Percentiles rank a stretch among this genome's conserved stretches.
phyloP scores from a whole-genome alignment of 53 echinoderm and acorn worm species.

The Temnopleurus reevesii region DNA sequence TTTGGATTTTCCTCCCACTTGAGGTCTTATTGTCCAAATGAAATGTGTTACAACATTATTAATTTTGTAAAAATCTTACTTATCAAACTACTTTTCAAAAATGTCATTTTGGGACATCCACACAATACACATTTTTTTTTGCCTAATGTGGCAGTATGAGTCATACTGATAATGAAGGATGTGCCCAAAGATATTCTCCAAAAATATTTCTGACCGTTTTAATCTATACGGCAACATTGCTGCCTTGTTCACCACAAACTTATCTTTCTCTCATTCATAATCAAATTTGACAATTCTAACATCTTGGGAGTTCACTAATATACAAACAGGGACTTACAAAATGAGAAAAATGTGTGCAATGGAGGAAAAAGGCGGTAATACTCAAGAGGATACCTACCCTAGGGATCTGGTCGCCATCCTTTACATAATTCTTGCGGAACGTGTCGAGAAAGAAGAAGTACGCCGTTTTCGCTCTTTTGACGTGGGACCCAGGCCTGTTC shows the following conservation, averaged over 20 bases:
- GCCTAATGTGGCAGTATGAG: no score
- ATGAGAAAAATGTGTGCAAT: constrained; percentile 19
- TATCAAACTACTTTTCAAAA: no score
- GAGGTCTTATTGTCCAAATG: no score
- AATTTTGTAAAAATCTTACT: no score
- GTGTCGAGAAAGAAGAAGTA: constrained; percentile 96
- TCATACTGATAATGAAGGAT: no score
- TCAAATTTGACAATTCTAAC: background rate
- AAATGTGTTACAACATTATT: no score
- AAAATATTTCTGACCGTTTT: background rate
- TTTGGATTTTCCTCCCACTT: no score
- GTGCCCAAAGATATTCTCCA: no score
- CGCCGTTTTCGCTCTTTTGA: constrained; percentile 94
- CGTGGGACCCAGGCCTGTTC: constrained; percentile 91
- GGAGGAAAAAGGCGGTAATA: background rate
- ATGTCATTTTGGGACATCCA: no score
- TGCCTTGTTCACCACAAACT: background rate
- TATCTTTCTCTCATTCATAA: background rate
- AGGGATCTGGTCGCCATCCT: constrained; percentile 97
- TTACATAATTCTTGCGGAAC: constrained; percentile 95
- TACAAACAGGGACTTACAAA: background rate
- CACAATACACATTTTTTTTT: no score
- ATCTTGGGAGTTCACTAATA: background rate
- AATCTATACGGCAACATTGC: no score
- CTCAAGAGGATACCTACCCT: constrained; percentile 64